A percentile compares a stretch with the other conserved stretches of the same genome.
phyloP scores from a whole-genome alignment of 2,797 vertebrate species.

The Sitta carolinensis region DNA sequence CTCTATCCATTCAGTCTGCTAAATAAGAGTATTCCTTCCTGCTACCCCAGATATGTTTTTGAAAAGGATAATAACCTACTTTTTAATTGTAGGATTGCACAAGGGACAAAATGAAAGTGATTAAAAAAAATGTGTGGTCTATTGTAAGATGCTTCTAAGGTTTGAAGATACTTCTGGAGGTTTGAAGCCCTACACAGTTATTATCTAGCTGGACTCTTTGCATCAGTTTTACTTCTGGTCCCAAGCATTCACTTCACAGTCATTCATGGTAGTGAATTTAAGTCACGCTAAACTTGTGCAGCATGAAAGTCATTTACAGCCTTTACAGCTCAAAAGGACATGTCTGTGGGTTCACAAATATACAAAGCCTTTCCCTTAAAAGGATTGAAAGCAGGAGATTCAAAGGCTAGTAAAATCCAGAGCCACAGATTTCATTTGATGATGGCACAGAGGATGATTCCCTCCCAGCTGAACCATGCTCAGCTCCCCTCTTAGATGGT shows the following conservation, averaged over 20 bases:
- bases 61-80: background rate
- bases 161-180: background rate
- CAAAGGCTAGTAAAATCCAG: background rate
- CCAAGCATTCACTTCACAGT: background rate
- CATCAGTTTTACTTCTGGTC: background rate
- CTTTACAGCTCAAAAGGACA: background rate
- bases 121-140: background rate
- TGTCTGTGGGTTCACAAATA: background rate
- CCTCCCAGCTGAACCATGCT: background rate
- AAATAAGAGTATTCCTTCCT: background rate
- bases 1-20: background rate
- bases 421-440: background rate
- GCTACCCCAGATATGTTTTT: background rate
- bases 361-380: background rate
- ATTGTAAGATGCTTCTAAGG: background rate
- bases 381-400: background rate
- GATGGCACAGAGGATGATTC: background rate
- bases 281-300: background rate
- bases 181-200: background rate
- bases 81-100: background rate
- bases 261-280: background rate
- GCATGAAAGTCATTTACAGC: background rate
- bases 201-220: background rate
- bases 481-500: background rate
- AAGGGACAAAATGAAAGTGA: background rate